A percentile compares a stretch with the other conserved stretches of the same genome.
Conservation (phyloP, 2,888 invertebrate species). For the Melanophora roralis region DNA sequence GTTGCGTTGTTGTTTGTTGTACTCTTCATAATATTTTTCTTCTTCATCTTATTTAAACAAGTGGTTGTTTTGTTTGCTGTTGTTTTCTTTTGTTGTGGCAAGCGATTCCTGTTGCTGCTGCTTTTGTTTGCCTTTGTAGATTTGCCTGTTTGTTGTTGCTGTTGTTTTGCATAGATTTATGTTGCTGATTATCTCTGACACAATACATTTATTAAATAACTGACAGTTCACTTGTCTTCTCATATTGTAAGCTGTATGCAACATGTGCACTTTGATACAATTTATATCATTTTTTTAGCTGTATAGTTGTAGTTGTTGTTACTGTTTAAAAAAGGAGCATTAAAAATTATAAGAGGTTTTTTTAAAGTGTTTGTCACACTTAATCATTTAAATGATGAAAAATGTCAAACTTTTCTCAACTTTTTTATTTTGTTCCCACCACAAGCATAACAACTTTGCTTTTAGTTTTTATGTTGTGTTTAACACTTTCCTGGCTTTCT, state of each 20-base stretch:
- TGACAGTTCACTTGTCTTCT: conserved; percentile 62
- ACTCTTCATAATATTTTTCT: neutral
- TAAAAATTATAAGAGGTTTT: no score
- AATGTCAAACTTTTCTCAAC: no score
- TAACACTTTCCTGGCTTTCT: no score
- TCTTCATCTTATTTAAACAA: conserved; percentile 28
- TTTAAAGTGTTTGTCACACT: no score
- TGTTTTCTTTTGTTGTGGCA: conserved; percentile 19
- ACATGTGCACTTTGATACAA: conserved; percentile 56
- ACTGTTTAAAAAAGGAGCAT: neutral
- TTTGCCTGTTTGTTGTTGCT: conserved; percentile 28
- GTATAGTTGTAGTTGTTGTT: neutral
- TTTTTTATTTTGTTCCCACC: no score
- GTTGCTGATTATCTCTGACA: conserved; percentile 62
- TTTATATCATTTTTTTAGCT: conserved; percentile 32
- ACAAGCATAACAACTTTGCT: no score
- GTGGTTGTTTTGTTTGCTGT: conserved; percentile 35
- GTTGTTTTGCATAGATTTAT: conserved; percentile 60
- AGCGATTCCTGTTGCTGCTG: conserved; percentile 16
- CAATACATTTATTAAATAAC: conserved; percentile 62
- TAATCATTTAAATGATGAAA: no score
- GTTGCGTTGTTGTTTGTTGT: neutral
- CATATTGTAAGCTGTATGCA: conserved; percentile 60
- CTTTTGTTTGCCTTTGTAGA: neutral
- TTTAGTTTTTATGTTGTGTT: no score